Evolutionary conservation across 1,140 invertebrate genomes (phyloP).

Genomic region (Diorhabda elongata): DNA sequence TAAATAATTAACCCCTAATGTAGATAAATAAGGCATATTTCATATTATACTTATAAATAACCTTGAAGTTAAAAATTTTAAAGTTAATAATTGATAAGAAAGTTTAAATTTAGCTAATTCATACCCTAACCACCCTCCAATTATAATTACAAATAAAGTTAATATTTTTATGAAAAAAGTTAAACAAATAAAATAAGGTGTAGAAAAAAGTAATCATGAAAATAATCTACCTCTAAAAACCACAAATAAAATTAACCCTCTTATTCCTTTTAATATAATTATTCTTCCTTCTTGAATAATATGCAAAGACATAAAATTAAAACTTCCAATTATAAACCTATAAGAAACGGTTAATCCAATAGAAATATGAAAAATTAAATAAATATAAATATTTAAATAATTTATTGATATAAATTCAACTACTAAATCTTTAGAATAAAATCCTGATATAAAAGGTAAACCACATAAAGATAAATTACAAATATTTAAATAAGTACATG

Average conservation of each 20-base stretch:
- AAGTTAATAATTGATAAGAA: conserved; percentile 3
- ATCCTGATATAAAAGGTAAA: conserved; percentile 57
- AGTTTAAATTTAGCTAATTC: conserved; percentile 44
- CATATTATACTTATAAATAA: conserved; percentile 35
- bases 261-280: no score
- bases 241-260: no score
- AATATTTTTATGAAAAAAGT: conserved; percentile 23
- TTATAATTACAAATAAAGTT: conserved; percentile 47
- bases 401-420: conserved; percentile 51
- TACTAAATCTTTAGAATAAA: conserved; percentile 66
- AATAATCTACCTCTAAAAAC: no score
- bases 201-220: no score
- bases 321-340: no score
- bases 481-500: conserved; percentile 49
- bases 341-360: no score
- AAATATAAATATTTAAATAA: conserved; percentile 52
- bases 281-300: no score
- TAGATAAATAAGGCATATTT: conserved; percentile 35
- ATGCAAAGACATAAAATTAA: no score
- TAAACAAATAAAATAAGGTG: no score
- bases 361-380: conserved; percentile 42
- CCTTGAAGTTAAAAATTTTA: conserved; percentile 36
- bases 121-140: conserved; percentile 44
- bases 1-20: conserved; percentile 32
- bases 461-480: conserved; percentile 54